Conservation (phyloP, 2,113 vertebrate species). For the Vireo altiloquus region DNA sequence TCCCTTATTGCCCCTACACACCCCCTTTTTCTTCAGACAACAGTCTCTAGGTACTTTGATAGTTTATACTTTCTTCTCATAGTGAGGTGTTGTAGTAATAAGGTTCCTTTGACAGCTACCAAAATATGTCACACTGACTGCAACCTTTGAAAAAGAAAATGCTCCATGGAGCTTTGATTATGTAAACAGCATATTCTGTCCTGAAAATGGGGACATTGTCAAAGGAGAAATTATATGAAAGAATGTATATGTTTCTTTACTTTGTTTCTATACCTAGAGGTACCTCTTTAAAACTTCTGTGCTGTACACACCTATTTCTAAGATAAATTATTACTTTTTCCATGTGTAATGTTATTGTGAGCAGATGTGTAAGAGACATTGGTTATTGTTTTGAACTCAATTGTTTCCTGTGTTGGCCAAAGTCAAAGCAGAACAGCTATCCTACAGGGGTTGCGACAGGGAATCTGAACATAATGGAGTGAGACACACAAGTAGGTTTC, state of each 20-base stretch:
- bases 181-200: not conserved
- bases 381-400: not conserved
- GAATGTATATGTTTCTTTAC: not conserved
- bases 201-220: not conserved
- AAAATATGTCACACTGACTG: slow-evolving; percentile 23
- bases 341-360: not conserved
- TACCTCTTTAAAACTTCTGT: not conserved
- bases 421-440: not conserved
- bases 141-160: slow-evolving; percentile 64
- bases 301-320: not conserved
- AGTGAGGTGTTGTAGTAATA: slow-evolving; percentile 28
- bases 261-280: not conserved
- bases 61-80: slow-evolving; percentile 29
- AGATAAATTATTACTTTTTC: not conserved
- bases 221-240: not conserved
- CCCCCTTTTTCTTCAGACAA: not conserved
- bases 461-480: not conserved
- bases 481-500: not conserved
- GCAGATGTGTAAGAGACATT: not conserved
- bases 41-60: slow-evolving; percentile 10
- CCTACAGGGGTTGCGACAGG: not conserved
- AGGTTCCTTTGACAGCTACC: slow-evolving; percentile 32
- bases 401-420: not conserved
- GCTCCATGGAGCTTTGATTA: slow-evolving; percentile 41
- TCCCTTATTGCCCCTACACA: not conserved